Evolutionary conservation across 1,140 invertebrate genomes (phyloP).

Genomic region (Lutraria rhynchaena): DNA sequence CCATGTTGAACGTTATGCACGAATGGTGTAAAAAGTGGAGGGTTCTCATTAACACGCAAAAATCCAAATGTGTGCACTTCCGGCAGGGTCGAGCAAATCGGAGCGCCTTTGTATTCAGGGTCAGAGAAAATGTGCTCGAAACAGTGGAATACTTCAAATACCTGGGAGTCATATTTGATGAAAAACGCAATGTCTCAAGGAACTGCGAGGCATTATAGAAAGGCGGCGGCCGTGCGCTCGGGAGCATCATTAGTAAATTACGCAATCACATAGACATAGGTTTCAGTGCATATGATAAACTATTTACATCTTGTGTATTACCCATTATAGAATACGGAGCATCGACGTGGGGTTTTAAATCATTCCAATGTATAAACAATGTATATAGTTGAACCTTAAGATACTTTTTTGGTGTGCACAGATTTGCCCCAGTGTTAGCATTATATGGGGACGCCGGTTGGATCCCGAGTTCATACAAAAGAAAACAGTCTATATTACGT

Average conservation of each 20-base stretch:
- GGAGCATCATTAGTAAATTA: slow-evolving; percentile 36
- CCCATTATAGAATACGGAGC: slow-evolving; percentile 53
- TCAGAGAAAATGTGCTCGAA: slow-evolving; percentile 1
- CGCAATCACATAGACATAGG: slow-evolving; percentile 41
- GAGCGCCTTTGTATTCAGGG: slow-evolving; percentile 19
- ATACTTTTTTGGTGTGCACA: slow-evolving; percentile 46
- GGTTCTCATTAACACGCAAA: too few species aligned
- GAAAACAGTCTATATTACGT: neutral
- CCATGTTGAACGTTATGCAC: too few species aligned
- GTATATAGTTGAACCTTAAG: slow-evolving; percentile 43
- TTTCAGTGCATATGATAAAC: slow-evolving; percentile 51
- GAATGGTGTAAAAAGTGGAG: too few species aligned
- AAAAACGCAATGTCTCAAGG: neutral
- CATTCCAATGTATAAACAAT: slow-evolving; percentile 39
- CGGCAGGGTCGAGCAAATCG: too few species aligned
- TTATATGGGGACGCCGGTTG: slow-evolving; percentile 24
- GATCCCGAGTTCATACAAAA: neutral
- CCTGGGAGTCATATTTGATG: slow-evolving; percentile 39
- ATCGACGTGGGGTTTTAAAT: slow-evolving; percentile 35
- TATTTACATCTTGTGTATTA: slow-evolving; percentile 37
- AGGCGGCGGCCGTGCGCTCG: slow-evolving; percentile 24
- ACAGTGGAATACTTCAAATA: slow-evolving; percentile 13
- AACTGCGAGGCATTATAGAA: slow-evolving; percentile 24
- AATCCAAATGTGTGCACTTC: too few species aligned
- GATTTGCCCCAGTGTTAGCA: neutral